Evolutionary conservation across 2,888 invertebrate genomes (phyloP).

Genomic region (Hyposoter didymator): DNA sequence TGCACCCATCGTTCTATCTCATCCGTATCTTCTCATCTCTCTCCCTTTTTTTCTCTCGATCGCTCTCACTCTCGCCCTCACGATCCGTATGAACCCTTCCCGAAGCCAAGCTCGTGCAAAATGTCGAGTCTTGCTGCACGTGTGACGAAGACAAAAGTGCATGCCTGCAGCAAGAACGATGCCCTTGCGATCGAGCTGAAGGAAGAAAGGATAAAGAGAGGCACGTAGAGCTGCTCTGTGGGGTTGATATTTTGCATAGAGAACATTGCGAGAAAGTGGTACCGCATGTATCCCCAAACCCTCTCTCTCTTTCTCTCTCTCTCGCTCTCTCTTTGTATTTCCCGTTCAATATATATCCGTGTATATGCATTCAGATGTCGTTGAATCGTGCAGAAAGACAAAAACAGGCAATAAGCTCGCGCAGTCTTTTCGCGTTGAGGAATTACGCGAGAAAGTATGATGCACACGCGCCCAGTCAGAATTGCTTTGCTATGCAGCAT

Average conservation of each 20-base stretch:
- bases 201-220: slow-evolving; percentile 53
- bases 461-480: slow-evolving; percentile 76
- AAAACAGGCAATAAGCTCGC: slow-evolving; percentile 73
- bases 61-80: slow-evolving; percentile 37
- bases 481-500: slow-evolving; percentile 82
- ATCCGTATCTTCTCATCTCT: slow-evolving; percentile 20
- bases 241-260: slow-evolving; percentile 45
- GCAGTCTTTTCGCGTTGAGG: slow-evolving; percentile 72
- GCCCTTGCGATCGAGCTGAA: slow-evolving; percentile 62
- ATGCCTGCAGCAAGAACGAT: slow-evolving; percentile 68
- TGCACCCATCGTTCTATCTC: slow-evolving; percentile 64
- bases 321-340: not conserved
- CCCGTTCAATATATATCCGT: not conserved
- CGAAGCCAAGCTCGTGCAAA: slow-evolving; percentile 42
- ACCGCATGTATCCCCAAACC: slow-evolving; percentile 24
- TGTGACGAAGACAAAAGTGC: slow-evolving; percentile 71
- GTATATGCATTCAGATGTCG: slow-evolving; percentile 49
- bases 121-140: slow-evolving; percentile 55
- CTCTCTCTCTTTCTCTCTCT: slow-evolving; percentile 4
- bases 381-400: slow-evolving; percentile 70
- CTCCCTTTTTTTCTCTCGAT: slow-evolving; percentile 46
- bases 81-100: slow-evolving; percentile 48
- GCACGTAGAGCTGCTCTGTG: slow-evolving; percentile 30
- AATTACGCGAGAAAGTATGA: slow-evolving; percentile 71
- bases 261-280: slow-evolving; percentile 46